Percentiles rank a stretch among this genome's conserved stretches.
phyloP scores from a whole-genome alignment of 2,888 invertebrate species.

The Suillia variegata region DNA sequence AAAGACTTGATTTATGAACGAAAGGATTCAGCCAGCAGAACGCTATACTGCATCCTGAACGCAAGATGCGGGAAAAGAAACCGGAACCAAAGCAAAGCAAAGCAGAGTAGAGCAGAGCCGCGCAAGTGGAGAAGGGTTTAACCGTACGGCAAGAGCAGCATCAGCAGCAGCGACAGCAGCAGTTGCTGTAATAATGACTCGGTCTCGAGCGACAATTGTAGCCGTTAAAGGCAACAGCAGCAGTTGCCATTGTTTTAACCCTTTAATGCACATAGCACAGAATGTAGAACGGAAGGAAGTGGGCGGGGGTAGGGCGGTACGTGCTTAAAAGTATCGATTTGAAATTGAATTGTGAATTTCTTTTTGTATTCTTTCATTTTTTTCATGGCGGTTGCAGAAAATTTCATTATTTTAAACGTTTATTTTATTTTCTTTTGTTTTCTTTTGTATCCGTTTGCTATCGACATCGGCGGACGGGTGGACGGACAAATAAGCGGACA shows the following conservation, averaged over 20 bases:
- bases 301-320: not conserved
- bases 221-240: conserved; percentile 14
- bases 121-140: not conserved
- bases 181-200: conserved; percentile 17
- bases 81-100: conserved; percentile 9
- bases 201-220: conserved; percentile 5
- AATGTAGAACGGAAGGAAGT: not conserved
- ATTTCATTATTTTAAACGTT: conserved; percentile 33
- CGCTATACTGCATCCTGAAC: conserved; percentile 34
- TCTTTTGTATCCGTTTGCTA: too few relatives aligned
- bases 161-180: conserved; percentile 3
- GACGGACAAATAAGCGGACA: too few relatives aligned
- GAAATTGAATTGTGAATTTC: conserved; percentile 28
- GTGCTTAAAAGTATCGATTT: conserved; percentile 33
- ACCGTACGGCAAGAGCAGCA: not conserved
- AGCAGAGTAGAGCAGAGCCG: conserved; percentile 3
- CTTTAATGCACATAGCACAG: not conserved
- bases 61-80: conserved; percentile 4
- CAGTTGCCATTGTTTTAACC: conserved; percentile 22
- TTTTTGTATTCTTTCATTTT: conserved; percentile 10
- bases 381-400: conserved; percentile 15
- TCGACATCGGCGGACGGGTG: too few relatives aligned
- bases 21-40: conserved; percentile 46
- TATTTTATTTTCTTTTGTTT: conserved; percentile 16
- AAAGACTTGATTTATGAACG: conserved; percentile 62